Conservation (phyloP, 2,888 invertebrate genomes). For the Ennomos quercinarius region DNA sequence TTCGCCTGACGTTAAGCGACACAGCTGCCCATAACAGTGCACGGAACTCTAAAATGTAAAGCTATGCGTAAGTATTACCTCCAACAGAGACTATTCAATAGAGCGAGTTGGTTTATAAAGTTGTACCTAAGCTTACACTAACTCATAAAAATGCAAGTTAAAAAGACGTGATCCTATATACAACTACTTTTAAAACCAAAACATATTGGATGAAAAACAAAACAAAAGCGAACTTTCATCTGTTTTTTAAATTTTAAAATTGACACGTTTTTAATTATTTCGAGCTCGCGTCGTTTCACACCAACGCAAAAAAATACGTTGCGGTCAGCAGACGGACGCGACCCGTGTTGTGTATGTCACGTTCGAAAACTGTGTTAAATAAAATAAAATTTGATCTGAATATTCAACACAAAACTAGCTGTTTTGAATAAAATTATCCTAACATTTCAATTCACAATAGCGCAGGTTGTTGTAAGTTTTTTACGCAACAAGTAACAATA, state of each 20-base stretch:
- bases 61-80: too few species aligned
- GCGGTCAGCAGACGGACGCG: slow-evolving; percentile 22
- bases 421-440: not conserved
- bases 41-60: too few species aligned
- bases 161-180: too few species aligned
- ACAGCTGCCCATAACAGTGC: too few species aligned
- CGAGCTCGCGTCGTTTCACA: slow-evolving; percentile 23
- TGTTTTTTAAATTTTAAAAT: slow-evolving; percentile 28
- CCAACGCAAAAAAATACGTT: slow-evolving; percentile 18
- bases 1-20: too few species aligned
- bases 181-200: slow-evolving; percentile 1
- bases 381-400: not conserved
- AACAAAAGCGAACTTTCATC: slow-evolving; percentile 15
- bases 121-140: too few species aligned
- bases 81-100: too few species aligned
- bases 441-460: not conserved
- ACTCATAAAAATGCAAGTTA: too few species aligned
- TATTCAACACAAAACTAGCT: slow-evolving; percentile 5
- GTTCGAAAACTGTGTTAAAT: not conserved
- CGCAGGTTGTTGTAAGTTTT: not conserved
- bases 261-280: slow-evolving; percentile 34
- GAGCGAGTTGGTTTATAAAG: too few species aligned
- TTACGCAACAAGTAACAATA: slow-evolving; percentile 22
- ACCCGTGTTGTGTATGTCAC: slow-evolving; percentile 13
- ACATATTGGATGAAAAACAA: slow-evolving; percentile 9